Base-by-base conservation (phyloP, 2,888 invertebrate species). In the Andrena trimmerana region DNA sequence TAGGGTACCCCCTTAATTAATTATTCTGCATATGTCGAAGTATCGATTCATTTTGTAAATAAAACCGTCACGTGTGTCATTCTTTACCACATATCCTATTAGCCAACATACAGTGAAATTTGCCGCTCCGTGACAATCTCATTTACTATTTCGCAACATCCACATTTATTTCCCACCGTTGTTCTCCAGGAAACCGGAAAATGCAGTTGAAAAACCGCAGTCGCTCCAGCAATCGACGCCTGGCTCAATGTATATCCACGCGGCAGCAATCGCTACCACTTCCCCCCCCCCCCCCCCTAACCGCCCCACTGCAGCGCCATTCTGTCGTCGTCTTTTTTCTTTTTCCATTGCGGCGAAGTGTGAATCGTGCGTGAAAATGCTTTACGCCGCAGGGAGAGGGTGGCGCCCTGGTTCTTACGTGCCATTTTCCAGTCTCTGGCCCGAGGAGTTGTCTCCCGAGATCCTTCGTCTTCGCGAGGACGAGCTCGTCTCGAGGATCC, bases 311-410 rank as follows among this genome's bases (percentile, higher is more conserved):
- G 42, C 42, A 42, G 42, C 42, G 42, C 42, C 50, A 20, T 50
- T 29, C 48, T 27, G 48, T 48, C 13, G 16, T 7, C 27, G 13
- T 27, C 48, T 16, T 52, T 69, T 48, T 27, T 16, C 52, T 24
- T 59, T 48, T 57, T 1, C 27, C 24, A 16, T 16, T 27, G 33
- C 52, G 63, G 48, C 66, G 69, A 71, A 60, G 50, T 71, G 79
- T 78, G 85, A 90, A 84, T 88, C 80, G 85, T 85, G 84, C 83
- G 86, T 87, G 81, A 84, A 88, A 86, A 83, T 84, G 75, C 76
- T 42, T 82, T 75, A 62, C 50, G 48, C 20, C 3, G 63, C 29
- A 6, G 24, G 20, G 54, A 6, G 33, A 62, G 62, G 67, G 27
- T n/a, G 42, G 59, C 66, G n/a, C 36, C 52, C 78, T 72, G 24